Percentiles rank a stretch among this genome's conserved stretches.
Evolutionary conservation across 2,797 vertebrate genomes (phyloP).

Genomic region (Semaprochilodus insignis): DNA sequence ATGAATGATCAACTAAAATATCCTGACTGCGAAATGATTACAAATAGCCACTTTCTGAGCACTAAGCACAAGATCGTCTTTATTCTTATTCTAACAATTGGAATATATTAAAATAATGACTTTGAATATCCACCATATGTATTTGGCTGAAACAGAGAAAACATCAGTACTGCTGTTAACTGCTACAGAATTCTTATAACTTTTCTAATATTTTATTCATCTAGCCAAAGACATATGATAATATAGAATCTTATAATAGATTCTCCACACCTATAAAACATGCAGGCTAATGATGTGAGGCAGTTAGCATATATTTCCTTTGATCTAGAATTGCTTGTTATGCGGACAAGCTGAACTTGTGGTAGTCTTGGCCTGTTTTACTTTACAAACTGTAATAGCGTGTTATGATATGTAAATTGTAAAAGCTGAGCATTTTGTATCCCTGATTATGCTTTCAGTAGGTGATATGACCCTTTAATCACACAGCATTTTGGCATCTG

Average conservation of each 20-base stretch:
- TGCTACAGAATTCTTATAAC: no score
- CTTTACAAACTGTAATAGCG: not conserved
- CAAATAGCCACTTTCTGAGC: no score
- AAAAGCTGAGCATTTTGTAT: not conserved
- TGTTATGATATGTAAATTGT: not conserved
- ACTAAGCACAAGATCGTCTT: no score
- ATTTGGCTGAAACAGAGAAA: not conserved
- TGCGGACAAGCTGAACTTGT: not conserved
- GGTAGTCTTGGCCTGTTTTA: not conserved
- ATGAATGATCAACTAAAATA: no score
- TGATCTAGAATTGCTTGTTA: not conserved
- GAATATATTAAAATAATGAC: no score
- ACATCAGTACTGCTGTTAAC: not conserved
- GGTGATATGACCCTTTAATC: not conserved
- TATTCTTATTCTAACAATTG: no score
- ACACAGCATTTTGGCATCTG: not conserved
- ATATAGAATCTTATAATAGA: not conserved
- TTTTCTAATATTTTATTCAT: not conserved
- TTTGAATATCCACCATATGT: not conserved
- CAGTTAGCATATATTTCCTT: not conserved
- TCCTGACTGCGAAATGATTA: no score
- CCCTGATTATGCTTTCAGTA: not conserved
- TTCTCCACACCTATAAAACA: not conserved
- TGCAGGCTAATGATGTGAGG: not conserved
- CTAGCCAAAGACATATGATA: not conserved